These are phyloP conservation scores for Sylvia borin DNA, from an alignment of 2,797 vertebrate genomes.

Conservation along the genomic window DNA sequence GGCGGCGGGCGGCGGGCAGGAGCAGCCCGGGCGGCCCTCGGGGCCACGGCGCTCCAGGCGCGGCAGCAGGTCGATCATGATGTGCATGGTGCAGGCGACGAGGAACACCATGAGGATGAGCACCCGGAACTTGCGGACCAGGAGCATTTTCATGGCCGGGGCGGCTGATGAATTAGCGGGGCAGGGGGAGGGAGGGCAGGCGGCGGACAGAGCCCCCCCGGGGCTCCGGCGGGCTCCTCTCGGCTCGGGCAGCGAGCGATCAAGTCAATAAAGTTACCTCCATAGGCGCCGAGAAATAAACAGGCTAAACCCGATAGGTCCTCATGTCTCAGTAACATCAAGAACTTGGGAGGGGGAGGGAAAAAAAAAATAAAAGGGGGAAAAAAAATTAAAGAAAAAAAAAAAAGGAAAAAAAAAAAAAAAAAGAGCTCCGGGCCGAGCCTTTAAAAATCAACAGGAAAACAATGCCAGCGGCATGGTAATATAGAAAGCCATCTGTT, in stretches of 20 bases:
- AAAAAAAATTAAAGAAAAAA: neutral
- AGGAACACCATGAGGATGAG: conserved; percentile 92
- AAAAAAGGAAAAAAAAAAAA: neutral
- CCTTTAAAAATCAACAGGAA: conserved; percentile 31
- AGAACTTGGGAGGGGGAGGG: conserved; percentile 20
- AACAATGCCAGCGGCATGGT: conserved; percentile 22
- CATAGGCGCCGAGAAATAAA: conserved; percentile 33
- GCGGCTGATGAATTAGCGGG: neutral
- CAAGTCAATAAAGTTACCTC: conserved; percentile 66
- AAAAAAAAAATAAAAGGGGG: neutral
- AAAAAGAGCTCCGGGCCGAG: neutral
- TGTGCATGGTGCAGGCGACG: conserved; percentile 93
- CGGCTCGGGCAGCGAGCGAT: conserved; percentile 18
- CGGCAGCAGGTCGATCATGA: conserved; percentile 93
- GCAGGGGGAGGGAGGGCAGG: neutral
- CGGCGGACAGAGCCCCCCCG: conserved; percentile 40
- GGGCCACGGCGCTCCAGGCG: conserved; percentile 85
- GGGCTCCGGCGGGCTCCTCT: neutral
- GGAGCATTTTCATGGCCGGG: conserved; percentile 87
- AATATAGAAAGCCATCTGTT: conserved; percentile 38
- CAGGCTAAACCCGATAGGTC: conserved; percentile 52
- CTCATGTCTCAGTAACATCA: conserved; percentile 56
- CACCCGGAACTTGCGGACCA: conserved; percentile 91
- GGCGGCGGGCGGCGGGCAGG: conserved; percentile 87
- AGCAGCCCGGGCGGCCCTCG: conserved; percentile 77